Evolutionary conservation across 2,797 vertebrate species (phyloP), one percentile per base, ranked within the genome.

Genomic region (Sternotherus odoratus): DNA sequence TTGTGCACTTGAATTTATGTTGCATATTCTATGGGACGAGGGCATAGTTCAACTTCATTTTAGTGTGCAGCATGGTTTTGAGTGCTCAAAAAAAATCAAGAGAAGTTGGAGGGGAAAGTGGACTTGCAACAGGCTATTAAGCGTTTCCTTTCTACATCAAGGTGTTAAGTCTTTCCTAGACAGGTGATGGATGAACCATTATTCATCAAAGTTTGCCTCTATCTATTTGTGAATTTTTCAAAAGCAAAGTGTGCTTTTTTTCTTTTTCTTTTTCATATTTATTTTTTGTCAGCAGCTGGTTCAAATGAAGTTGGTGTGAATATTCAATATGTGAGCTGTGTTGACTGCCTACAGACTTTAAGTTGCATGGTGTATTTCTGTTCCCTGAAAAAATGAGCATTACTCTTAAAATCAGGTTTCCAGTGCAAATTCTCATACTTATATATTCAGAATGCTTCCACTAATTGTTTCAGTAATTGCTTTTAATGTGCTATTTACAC

Each of bases 141-240:
- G 1, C 1, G 1, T n/a, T 46, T 8, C 5, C 8, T 15, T 0
- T 12, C 57, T 60, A 16, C 39, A 0, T 43, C 12, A 24, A 43
- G 77, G 43, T 69, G 43, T 46, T 11, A 12, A 8, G 50, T 1
- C 56, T 36, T 4, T 2, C 6, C 2, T 24, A 2, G 60, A 4
- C 1, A 5, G 78, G 54, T 12, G 5, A 66, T 3, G 36, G 54
- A 39, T 13, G 24, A 36, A 48, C 51, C 66, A 4, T 2, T 26
- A 0, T 12, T 51, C 54, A 6, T 13, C 79, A 6, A 1, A 1
- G 2, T 16, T 7, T 75, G 43, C 43, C 39, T 56, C 56, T 0
- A 1, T 30, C 77, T 60, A 33, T 19, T 60, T 50, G 16, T 69
- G 15, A 28, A 33, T 26, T n/a, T 23, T 50, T 83, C 50, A 28